A percentile compares a stretch with the other conserved stretches of the same genome.
These are phyloP conservation scores for Homalodisca vitripennis DNA, from an alignment of 1,140 invertebrate genomes.

Conservation along the genomic window DNA sequence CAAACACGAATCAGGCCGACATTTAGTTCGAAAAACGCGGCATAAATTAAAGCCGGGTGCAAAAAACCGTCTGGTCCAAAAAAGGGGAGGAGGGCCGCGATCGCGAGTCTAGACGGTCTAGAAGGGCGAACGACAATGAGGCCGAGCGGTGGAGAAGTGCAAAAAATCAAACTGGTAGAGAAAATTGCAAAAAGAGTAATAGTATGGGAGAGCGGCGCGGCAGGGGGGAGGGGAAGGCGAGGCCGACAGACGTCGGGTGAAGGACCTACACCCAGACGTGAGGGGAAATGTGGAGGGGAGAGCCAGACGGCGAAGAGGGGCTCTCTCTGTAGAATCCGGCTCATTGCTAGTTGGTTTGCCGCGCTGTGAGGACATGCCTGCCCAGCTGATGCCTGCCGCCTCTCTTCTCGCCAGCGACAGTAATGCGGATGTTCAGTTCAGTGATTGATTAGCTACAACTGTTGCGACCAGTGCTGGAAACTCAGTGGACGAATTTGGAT, in stretches of 20 bases:
- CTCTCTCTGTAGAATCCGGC: constrained; percentile 3
- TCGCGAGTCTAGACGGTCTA: constrained; percentile 6
- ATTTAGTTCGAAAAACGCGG: too few relatives aligned
- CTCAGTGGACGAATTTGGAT: background rate
- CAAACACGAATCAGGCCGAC: too few relatives aligned
- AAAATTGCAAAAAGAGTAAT: constrained; percentile 25
- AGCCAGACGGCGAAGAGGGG: constrained; percentile 11
- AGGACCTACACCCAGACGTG: background rate
- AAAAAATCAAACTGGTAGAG: constrained; percentile 27
- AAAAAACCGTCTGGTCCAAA: constrained; percentile 21
- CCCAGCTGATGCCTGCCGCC: background rate
- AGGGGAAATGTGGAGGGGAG: constrained; percentile 17
- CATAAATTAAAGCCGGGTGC: too few relatives aligned
- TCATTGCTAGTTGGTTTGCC: constrained; percentile 13
- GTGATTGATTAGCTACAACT: too few relatives aligned
- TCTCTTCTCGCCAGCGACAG: background rate
- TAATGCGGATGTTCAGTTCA: too few relatives aligned
- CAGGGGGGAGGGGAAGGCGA: background rate
- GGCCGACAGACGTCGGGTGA: background rate
- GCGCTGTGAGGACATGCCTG: background rate
- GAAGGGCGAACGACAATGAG: background rate
- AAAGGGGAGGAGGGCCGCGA: constrained; percentile 1
- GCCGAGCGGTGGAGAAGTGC: background rate
- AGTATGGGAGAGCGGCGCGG: background rate
- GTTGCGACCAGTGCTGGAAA: too few relatives aligned